Base-by-base conservation (phyloP, 2,888 invertebrate genomes). In the Cryptosula pallasiana region DNA sequence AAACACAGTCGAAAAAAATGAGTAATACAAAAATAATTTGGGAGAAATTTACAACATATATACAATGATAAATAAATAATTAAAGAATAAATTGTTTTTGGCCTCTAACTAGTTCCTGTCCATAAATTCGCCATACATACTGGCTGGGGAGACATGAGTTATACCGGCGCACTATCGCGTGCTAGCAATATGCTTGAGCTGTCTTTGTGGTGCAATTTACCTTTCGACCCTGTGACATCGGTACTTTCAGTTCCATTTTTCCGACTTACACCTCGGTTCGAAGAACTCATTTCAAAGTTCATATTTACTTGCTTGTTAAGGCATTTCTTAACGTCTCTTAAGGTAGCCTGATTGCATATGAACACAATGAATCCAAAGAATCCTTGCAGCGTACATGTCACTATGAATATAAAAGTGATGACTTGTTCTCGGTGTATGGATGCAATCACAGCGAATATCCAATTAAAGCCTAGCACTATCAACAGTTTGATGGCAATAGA, bases 401-500 rank as follows among this genome's bases (percentile, higher is more conserved):
- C 63, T 63, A 63, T 63, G n/a, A 63, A 63, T 16, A 63, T 63
- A 32, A 29, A 63, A 29, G 63, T 63, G 2, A 32, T 32, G 5
- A 63, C 3, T 32, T 32, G 27, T 16, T n/a, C 32, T 32, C 32
- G 2, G 9, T 63, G 29, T 13, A 63, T 63, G 9, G 63, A 2
- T 13, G 63, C 63, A 13, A 63, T n/a, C 3, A 63, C 2, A 29
- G 63, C 63, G n/a, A 63, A 63, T 32, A 63, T 32, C 63, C 63
- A 63, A n/a, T 63, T 63, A 27, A 63, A 63, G 9, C 63, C 63
- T n/a, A 63, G 34, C 2, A 63, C 63, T 32, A 63, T n/a, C 34
- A 63, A 34, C 63, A 63, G 63, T 63, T 63, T 63, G n/a, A 63
- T 63, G 5, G 63, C 63, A 29, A 63, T 32, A 32, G 63, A 25